Evolutionary conservation across 2,888 invertebrate species (phyloP), one percentile per base, ranked within the genome.

Genomic region (Scaptodrosophila latifasciaeformis): DNA sequence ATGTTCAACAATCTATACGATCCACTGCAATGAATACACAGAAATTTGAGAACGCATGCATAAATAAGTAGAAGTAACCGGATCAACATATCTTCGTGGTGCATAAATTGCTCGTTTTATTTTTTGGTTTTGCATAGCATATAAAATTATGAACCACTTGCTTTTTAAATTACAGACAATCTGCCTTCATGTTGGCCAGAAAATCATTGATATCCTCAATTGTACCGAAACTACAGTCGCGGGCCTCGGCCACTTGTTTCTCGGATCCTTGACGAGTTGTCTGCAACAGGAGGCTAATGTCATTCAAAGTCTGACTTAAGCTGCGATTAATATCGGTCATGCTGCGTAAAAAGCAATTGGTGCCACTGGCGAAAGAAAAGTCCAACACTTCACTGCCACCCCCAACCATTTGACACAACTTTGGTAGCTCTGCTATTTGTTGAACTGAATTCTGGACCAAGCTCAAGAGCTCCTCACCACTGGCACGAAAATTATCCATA

Each of bases 281-380:
- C 15, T 61, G 57, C 39, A 83, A 49, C 12, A 74, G 31, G 40
- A 71, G 17, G 34, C 65, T 68, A 10, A 71, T 78, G 9, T 48
- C 54, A 48, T 80, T 67, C 65, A 82, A 49, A 2, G 80, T 61
- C 29, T 52, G 30, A 2, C 76, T 70, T 24, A 82, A 44, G 9
- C 67, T 64, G 19, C 63, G 49, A 50, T 82, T 83, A n/a, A 83
- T 62, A 10, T 42, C 46, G 2, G 62, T 49, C 17, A 82, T 76
- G 37, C 62, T 65, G 2, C 64, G 57, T 49, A 81, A 47, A 27
- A 78, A 82, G 49, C 84, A 82, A 18, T 49, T 56, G 15, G 59
- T 51, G 5, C 60, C 49, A 17, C 40, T 50, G 1, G 56, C 65
- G 6, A 71, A 58, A 18, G 56, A 47, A 1, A 62, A 13, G 1